Conservation (phyloP, 2,888 invertebrate species). For the Aproaerema taeniolella region DNA sequence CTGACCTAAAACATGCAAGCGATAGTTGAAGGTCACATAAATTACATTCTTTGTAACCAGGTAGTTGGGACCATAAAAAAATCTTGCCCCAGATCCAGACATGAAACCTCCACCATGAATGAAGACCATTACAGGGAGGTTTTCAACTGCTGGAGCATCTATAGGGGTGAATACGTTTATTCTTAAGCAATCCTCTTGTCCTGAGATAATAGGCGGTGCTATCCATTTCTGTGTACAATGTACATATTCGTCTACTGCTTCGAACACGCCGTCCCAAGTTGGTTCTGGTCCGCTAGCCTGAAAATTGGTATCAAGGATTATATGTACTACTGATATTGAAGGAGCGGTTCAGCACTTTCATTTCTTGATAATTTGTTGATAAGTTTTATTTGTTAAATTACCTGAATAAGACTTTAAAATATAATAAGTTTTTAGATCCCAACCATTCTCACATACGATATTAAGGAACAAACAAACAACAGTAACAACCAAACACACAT, state of each 20-base stretch:
- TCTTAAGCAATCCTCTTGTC: constrained; percentile 44
- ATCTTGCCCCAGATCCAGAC: constrained; percentile 40
- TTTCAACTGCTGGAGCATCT: constrained; percentile 21
- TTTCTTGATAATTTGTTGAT: too few relatives aligned
- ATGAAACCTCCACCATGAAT: constrained; percentile 62
- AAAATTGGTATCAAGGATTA: too few relatives aligned
- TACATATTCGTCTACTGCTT: constrained; percentile 49
- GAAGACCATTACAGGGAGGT: constrained; percentile 57
- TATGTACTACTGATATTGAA: too few relatives aligned
- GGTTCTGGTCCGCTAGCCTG: constrained; percentile 56
- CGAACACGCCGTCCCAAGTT: constrained; percentile 45
- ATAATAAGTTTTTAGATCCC: too few relatives aligned
- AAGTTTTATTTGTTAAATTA: too few relatives aligned
- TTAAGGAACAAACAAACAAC: too few relatives aligned
- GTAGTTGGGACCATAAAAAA: constrained; percentile 51
- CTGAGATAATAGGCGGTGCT: constrained; percentile 26
- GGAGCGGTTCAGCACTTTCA: too few relatives aligned
- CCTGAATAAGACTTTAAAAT: too few relatives aligned
- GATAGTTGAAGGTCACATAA: constrained; percentile 55
- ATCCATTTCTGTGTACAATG: constrained; percentile 41
- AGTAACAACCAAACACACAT: too few relatives aligned
- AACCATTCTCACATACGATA: too few relatives aligned
- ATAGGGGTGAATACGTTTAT: constrained; percentile 54
- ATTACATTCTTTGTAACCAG: constrained; percentile 47
- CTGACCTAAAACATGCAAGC: constrained; percentile 55